Percentiles rank a stretch among this genome's conserved stretches.
Conservation (phyloP, 2,888 invertebrate genomes). For the Podotricha telesiphe region DNA sequence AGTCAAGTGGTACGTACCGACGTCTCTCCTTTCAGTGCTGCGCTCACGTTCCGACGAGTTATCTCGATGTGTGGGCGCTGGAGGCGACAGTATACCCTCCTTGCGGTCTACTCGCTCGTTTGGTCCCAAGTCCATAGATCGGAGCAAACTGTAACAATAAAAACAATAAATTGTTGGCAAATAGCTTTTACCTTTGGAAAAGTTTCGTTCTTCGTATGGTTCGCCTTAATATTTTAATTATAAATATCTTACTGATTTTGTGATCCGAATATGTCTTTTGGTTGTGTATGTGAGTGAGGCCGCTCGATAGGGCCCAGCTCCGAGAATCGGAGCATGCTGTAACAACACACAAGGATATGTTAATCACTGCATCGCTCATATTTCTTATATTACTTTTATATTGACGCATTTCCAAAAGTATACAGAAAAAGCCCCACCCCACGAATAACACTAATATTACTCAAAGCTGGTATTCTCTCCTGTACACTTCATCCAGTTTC, state of each 20-base stretch:
- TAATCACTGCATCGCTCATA: not conserved
- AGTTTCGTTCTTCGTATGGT: not conserved
- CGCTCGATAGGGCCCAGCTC: constrained; percentile 73
- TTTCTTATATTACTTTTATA: not conserved
- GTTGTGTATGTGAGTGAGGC: constrained; percentile 46
- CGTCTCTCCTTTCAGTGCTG: constrained; percentile 69
- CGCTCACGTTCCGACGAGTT: constrained; percentile 70
- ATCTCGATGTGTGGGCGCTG: constrained; percentile 60
- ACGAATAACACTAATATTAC: too few relatives aligned
- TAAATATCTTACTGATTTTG: constrained; percentile 48
- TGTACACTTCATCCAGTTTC: too few relatives aligned
- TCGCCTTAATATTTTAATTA: constrained; percentile 29
- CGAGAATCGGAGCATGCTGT: constrained; percentile 88
- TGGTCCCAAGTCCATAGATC: constrained; percentile 87
- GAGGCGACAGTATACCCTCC: constrained; percentile 80
- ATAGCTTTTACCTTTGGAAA: not conserved
- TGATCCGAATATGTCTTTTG: constrained; percentile 49
- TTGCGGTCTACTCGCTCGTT: constrained; percentile 71
- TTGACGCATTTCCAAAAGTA: not conserved
- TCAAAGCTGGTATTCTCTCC: too few relatives aligned
- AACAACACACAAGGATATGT: constrained; percentile 50
- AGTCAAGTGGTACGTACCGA: constrained; percentile 63
- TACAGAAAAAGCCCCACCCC: not conserved
- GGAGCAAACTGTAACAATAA: constrained; percentile 86
- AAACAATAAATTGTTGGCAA: constrained; percentile 13